phyloP scores from a whole-genome alignment of 2,888 invertebrate species.

The Drosophila anomelani region DNA sequence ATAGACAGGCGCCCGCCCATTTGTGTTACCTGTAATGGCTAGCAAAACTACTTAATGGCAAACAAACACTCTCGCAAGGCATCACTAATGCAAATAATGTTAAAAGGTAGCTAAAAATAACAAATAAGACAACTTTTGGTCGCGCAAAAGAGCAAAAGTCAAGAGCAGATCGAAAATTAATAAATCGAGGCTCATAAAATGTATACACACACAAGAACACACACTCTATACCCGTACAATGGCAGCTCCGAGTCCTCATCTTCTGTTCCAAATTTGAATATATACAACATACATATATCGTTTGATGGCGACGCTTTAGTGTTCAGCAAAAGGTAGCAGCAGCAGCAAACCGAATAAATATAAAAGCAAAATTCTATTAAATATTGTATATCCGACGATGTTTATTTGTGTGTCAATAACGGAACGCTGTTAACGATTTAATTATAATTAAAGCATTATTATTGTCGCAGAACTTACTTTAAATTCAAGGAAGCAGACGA shows the following conservation, averaged over 20 bases:
- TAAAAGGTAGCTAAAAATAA: slow-evolving; percentile 54
- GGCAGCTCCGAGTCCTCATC: slow-evolving; percentile 58
- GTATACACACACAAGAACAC: slow-evolving; percentile 12
- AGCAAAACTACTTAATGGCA: slow-evolving; percentile 28
- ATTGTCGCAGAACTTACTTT: slow-evolving; percentile 78
- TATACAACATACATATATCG: slow-evolving; percentile 14
- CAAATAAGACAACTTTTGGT: slow-evolving; percentile 40
- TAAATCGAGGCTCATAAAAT: slow-evolving; percentile 54
- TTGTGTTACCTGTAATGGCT: slow-evolving; percentile 35
- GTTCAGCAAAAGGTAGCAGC: slow-evolving; percentile 64
- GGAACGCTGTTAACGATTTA: slow-evolving; percentile 49
- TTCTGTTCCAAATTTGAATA: slow-evolving; percentile 54
- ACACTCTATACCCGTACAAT: slow-evolving; percentile 26
- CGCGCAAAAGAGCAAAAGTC: slow-evolving; percentile 45
- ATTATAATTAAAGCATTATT: slow-evolving; percentile 58
- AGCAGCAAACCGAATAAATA: slow-evolving; percentile 18
- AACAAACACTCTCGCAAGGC: slow-evolving; percentile 28
- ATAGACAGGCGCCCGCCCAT: slow-evolving; percentile 3
- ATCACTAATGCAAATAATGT: slow-evolving; percentile 38
- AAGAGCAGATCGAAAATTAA: slow-evolving; percentile 39
- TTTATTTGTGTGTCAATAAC: slow-evolving; percentile 69
- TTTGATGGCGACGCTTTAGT: slow-evolving; percentile 69
- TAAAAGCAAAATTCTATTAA: slow-evolving; percentile 55
- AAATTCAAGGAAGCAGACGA: slow-evolving; percentile 57
- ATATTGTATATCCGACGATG: slow-evolving; percentile 49